Evolutionary conservation across 2,797 vertebrate species (phyloP).

Genomic region (Tympanoctomys barrerae): DNA sequence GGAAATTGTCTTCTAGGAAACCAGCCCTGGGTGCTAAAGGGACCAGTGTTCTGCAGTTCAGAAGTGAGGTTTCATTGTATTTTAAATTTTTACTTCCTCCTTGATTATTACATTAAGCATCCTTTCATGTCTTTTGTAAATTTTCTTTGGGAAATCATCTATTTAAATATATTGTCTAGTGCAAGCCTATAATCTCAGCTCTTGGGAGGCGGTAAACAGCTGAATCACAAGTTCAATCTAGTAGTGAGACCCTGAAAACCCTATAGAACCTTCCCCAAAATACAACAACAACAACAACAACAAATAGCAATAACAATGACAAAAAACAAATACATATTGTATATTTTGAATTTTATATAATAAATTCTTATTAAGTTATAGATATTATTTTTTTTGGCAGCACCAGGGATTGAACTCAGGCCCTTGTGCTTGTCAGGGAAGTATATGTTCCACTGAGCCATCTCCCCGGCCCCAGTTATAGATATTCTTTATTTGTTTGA

Average conservation of each 20-base stretch:
- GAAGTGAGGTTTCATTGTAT: neutral
- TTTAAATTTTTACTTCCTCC: neutral
- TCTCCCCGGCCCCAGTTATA: too few relatives aligned
- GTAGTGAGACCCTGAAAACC: too few relatives aligned
- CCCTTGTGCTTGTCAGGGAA: too few relatives aligned
- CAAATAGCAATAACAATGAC: too few relatives aligned
- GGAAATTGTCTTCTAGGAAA: neutral
- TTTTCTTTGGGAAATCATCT: neutral
- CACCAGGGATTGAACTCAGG: too few relatives aligned
- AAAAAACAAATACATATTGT: neutral
- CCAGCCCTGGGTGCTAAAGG: neutral
- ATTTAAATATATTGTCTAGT: neutral
- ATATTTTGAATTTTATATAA: neutral
- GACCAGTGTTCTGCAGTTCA: neutral
- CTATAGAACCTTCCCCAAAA: too few relatives aligned
- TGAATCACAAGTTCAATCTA: too few relatives aligned
- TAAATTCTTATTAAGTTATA: neutral
- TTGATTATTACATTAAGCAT: neutral
- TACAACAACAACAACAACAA: too few relatives aligned
- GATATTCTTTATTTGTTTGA: neutral
- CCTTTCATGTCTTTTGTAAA: neutral
- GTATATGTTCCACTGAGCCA: too few relatives aligned
- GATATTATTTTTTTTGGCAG: too few relatives aligned
- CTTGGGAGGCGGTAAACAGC: too few relatives aligned
- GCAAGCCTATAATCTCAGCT: neutral